Conservation (phyloP, 2,113 vertebrate genomes). For the Takifugu flavidus region DNA sequence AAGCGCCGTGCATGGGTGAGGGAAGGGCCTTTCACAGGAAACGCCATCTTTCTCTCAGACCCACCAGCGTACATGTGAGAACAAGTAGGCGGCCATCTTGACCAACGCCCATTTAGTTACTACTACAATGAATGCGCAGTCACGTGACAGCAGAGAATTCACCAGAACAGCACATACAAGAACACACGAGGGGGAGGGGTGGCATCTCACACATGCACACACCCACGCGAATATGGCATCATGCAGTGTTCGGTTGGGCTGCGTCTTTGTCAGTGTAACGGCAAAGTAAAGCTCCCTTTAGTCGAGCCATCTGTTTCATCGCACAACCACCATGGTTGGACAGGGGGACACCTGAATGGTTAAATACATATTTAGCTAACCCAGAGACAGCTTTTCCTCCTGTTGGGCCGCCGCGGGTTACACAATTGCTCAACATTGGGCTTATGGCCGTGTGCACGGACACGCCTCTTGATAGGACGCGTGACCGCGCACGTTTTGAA, state of each 20-base stretch:
- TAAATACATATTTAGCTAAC: neutral
- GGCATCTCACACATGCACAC: constrained; percentile 12
- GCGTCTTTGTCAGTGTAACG: neutral
- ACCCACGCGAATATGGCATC: constrained; percentile 27
- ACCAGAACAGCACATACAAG: constrained; percentile 13
- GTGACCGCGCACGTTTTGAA: neutral
- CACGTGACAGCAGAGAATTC: constrained; percentile 44
- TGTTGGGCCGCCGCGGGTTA: too few relatives aligned
- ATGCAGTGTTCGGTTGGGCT: neutral
- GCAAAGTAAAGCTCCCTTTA: neutral
- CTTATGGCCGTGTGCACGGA: neutral
- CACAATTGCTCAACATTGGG: neutral
- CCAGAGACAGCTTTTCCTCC: neutral
- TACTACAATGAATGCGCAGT: constrained; percentile 66
- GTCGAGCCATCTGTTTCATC: neutral
- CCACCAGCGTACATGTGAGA: constrained; percentile 31
- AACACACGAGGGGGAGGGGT: neutral
- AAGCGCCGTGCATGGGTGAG: too few relatives aligned
- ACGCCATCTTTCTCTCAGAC: neutral
- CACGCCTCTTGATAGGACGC: neutral
- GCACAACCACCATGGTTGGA: constrained; percentile 1
- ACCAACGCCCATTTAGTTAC: constrained; percentile 74
- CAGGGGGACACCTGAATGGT: neutral
- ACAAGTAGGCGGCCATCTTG: constrained; percentile 69
- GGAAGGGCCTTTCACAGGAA: neutral